Evolutionary conservation across 2,888 invertebrate genomes (phyloP), one percentile per base, ranked within the genome.

Genomic region (Ecdyonurus torrentis): DNA sequence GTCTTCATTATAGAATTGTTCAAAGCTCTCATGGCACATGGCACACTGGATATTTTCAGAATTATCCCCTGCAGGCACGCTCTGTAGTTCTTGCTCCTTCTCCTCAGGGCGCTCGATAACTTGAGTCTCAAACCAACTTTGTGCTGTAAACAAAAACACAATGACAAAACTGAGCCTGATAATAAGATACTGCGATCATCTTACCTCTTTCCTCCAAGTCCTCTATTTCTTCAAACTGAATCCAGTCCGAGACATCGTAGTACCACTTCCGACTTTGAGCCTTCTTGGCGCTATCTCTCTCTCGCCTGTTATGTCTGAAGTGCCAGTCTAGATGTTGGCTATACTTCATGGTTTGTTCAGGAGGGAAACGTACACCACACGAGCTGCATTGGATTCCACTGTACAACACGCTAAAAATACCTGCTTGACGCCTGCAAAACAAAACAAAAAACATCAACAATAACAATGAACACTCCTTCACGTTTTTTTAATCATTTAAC

Each of bases 301-400:
- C 93, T 63, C 87, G 81, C 1, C 93, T 78, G 78, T 98, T 98
- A 75, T 93, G 91, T 0, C 94, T 78, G 78, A 98, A 98, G 78
- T 99, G 99, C 97, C 98, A 98, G 78, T 99, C 98, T 65, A 98
- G 81, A 77, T 99, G 99, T 73, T 92, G 91, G 70, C 88, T 89
- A 76, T 97, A 99, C 66, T 89, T 84, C 68, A 88, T 87, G 7
- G 89, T 91, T 71, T 89, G 87, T 75, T 92, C 91, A 0, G 91
- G 87, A 18, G 91, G 88, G 76, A 98, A 97, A 59, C 97, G 83
- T 65, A 92, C 85, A 37, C 98, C 98, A 77, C 99, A 99, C 61
- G 93, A 91, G 67, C 91, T 89, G 77, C 99, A 99, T 73, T 96
- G 97, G 82, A 94, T 89, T 55, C 97, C 97, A 63, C 85, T 83